These are phyloP conservation scores for Bucorvus abyssinicus DNA, from an alignment of 2,797 vertebrate species.

Conservation along the genomic window DNA sequence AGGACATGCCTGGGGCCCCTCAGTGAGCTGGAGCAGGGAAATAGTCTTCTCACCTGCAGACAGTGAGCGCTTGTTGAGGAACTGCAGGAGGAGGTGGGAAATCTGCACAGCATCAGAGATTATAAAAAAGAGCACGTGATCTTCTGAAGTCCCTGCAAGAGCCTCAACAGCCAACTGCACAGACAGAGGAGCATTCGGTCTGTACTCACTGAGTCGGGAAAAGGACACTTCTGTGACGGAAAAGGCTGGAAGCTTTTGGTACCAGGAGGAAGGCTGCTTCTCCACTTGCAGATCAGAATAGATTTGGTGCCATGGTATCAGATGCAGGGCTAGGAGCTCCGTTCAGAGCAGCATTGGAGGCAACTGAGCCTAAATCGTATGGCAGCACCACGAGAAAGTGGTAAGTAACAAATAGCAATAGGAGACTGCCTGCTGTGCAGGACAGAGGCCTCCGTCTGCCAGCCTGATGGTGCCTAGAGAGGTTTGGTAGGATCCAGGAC, in stretches of 20 bases:
- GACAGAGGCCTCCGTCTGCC: not conserved
- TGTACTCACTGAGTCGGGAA: not conserved
- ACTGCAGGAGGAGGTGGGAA: not conserved
- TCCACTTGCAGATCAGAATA: not conserved
- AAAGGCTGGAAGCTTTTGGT: not conserved
- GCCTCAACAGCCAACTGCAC: not conserved
- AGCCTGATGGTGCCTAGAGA: not conserved
- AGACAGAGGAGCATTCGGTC: not conserved
- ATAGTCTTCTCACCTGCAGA: not conserved
- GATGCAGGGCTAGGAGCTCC: not conserved
- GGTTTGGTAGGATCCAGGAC: not conserved
- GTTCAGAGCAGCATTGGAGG: not conserved
- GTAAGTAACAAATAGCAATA: not conserved
- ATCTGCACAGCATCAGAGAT: not conserved
- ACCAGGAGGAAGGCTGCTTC: not conserved
- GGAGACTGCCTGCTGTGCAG: not conserved
- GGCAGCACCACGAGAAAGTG: not conserved
- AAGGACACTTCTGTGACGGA: not conserved
- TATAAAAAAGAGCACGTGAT: not conserved
- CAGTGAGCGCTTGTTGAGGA: not conserved
- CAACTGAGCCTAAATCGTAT: not conserved
- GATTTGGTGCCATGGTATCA: not conserved
- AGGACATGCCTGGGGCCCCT: no score
- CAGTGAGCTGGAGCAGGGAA: accelerated
- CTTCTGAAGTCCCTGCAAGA: not conserved